A percentile compares a stretch with the other conserved stretches of the same genome.
Evolutionary conservation across 2,113 vertebrate genomes (phyloP).

Genomic region (Urocolius indicus): DNA sequence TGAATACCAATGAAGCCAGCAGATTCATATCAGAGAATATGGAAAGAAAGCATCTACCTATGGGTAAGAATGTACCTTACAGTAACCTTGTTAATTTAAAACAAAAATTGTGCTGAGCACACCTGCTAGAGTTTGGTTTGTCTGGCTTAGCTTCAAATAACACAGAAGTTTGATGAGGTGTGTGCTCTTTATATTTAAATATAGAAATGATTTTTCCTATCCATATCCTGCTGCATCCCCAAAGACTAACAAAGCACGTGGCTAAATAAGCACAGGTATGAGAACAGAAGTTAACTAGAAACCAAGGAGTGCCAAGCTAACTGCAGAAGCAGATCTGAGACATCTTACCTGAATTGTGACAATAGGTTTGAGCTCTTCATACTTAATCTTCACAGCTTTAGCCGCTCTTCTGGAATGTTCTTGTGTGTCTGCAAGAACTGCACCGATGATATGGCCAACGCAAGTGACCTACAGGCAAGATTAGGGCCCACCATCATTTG

Average conservation of each 20-base stretch:
- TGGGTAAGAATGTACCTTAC: background rate
- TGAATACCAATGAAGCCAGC: background rate
- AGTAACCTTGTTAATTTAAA: background rate
- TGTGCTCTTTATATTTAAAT: background rate
- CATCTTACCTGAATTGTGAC: conserved; percentile 90
- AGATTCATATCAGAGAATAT: background rate
- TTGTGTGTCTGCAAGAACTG: conserved; percentile 90
- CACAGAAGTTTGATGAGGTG: background rate
- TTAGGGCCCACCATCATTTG: background rate
- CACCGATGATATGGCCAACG: conserved; percentile 92
- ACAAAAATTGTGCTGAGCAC: background rate
- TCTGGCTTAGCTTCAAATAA: background rate
- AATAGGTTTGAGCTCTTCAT: conserved; percentile 87
- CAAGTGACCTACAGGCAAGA: conserved; percentile 87
- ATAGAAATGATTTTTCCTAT: background rate
- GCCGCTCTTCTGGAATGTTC: conserved; percentile 90
- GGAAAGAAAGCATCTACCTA: background rate
- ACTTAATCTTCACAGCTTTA: conserved; percentile 85
- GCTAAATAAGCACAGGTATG: background rate
- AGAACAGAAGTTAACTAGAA: background rate
- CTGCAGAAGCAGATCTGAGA: background rate
- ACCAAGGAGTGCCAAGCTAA: background rate
- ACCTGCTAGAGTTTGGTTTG: background rate
- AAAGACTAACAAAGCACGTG: background rate
- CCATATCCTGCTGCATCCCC: background rate